These are phyloP conservation scores for Nasonovia ribisnigri DNA, from an alignment of 2,888 invertebrate species.

Conservation along the genomic window DNA sequence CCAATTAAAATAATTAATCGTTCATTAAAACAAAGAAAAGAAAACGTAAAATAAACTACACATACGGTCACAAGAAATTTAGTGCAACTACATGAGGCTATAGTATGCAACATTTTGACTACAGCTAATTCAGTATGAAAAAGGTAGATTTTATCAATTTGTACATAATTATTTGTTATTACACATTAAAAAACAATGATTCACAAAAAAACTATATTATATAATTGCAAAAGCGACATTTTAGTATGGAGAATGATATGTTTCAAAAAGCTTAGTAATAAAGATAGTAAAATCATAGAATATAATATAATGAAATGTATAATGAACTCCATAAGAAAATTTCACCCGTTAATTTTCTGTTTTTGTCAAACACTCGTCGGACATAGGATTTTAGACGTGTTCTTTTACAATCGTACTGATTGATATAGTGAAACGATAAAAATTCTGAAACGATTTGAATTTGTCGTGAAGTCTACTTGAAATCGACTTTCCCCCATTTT, in stretches of 20 bases:
- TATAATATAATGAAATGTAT: background rate
- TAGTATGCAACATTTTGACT: background rate
- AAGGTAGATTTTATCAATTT: background rate
- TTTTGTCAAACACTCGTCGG: too few species aligned
- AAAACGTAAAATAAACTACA: constrained; percentile 11
- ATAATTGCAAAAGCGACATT: background rate
- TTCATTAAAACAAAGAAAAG: constrained; percentile 39
- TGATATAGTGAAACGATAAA: too few species aligned
- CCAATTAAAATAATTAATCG: constrained; percentile 47
- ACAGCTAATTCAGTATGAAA: background rate
- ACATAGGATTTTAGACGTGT: too few species aligned
- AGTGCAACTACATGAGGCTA: background rate
- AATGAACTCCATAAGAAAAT: background rate
- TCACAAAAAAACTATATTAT: background rate
- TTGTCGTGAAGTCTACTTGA: too few species aligned
- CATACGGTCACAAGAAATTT: background rate
- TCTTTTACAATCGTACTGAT: too few species aligned
- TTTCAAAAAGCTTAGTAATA: background rate
- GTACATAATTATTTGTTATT: background rate
- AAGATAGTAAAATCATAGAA: background rate
- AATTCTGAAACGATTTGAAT: too few species aligned
- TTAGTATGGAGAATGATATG: background rate
- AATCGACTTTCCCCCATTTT: too few species aligned
- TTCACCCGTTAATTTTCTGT: too few species aligned
- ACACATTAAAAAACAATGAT: background rate